Evolutionary conservation across 37 sponge, comb jelly and placozoan genomes (phyloP).

Genomic region (Hormiphora californensis): DNA sequence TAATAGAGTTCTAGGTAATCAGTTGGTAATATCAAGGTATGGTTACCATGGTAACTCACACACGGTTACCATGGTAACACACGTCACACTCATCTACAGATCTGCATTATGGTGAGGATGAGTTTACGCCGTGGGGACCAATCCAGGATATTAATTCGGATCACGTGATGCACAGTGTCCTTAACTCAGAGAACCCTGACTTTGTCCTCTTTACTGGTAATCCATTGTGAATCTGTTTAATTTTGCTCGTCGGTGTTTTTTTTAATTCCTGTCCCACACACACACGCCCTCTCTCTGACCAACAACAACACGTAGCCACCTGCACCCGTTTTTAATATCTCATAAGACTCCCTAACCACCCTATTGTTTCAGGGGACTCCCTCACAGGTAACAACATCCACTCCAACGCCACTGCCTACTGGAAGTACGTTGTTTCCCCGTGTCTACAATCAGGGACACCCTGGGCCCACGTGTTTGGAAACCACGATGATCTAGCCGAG

Average conservation of each 20-base stretch:
- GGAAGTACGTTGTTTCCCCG: conserved; percentile 56
- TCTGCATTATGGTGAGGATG: conserved; percentile 63
- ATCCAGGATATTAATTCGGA: conserved; percentile 62
- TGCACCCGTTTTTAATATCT: too few species aligned
- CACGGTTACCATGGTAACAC: not conserved
- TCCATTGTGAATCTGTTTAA: too few species aligned
- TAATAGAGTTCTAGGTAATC: too few species aligned
- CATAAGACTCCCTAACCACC: not conserved
- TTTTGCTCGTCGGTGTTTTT: too few species aligned
- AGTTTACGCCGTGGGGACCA: conserved; percentile 61
- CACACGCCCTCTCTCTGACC: too few species aligned
- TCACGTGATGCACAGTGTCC: conserved; percentile 60
- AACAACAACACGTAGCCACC: too few species aligned
- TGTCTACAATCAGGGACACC: conserved; percentile 55
- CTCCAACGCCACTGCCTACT: conserved; percentile 60
- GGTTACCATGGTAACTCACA: too few species aligned
- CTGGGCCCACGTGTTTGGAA: conserved; percentile 64
- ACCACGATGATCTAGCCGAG: conserved; percentile 58
- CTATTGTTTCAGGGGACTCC: conserved; percentile 53
- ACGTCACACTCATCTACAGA: not conserved
- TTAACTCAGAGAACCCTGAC: conserved; percentile 57
- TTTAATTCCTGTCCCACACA: too few species aligned
- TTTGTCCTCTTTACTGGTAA: conserved; percentile 61
- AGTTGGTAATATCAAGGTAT: too few species aligned
- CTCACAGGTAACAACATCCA: conserved; percentile 62